Percentiles rank a stretch among this genome's conserved stretches.
These are phyloP conservation scores for Microtus agrestis DNA, from an alignment of 2,797 vertebrate genomes.

Conservation along the genomic window DNA sequence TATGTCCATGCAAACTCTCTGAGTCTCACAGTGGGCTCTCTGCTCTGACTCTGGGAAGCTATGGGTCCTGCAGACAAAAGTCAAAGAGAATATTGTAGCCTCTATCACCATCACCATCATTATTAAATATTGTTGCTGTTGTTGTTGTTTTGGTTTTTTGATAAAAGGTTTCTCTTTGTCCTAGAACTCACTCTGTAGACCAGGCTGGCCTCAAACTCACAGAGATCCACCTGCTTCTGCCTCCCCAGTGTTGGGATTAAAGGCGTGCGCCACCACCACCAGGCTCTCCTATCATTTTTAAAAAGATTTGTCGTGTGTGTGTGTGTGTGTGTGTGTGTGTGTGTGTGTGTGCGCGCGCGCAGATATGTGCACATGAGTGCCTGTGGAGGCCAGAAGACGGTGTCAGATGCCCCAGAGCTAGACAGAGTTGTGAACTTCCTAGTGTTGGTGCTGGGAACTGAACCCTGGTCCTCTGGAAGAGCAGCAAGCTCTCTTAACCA, in stretches of 20 bases:
- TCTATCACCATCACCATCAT: not conserved
- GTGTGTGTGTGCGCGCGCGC: too few species aligned
- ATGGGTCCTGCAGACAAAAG: constrained; percentile 27
- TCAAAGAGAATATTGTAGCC: not conserved
- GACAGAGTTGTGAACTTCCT: not conserved
- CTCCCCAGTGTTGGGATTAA: not conserved
- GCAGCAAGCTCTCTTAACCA: not conserved
- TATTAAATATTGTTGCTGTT: not conserved
- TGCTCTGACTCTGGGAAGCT: constrained; percentile 29
- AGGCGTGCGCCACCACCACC: rapidly evolving
- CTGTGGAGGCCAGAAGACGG: not conserved
- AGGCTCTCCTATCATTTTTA: not conserved
- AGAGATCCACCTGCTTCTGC: not conserved
- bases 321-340: not conserved
- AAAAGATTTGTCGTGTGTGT: not conserved
- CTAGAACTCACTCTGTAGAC: not conserved
- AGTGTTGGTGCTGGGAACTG: not conserved
- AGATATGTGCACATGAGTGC: not conserved
- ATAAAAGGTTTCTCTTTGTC: not conserved
- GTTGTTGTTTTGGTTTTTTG: not conserved
- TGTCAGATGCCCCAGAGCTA: not conserved
- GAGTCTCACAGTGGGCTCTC: not conserved
- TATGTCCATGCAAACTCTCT: not conserved
- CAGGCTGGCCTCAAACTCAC: not conserved
- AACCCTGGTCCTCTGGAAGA: not conserved